These are phyloP conservation scores for Lutraria rhynchaena DNA, from an alignment of 1,140 invertebrate species.

Conservation along the genomic window DNA sequence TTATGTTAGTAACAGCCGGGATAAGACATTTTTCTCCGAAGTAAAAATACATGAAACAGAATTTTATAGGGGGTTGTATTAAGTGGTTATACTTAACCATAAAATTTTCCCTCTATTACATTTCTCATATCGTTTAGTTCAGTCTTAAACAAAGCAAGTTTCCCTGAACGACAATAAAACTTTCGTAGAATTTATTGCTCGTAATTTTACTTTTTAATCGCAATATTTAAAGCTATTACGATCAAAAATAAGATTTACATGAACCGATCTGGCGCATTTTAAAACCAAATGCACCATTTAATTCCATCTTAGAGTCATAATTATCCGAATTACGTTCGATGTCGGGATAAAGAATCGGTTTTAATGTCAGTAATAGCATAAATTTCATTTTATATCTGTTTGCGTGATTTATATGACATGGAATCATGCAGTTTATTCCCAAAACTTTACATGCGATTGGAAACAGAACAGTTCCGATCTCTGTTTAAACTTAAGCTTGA, in stretches of 20 bases:
- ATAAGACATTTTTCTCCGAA: too few relatives aligned
- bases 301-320: constrained; percentile 58
- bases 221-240: constrained; percentile 37
- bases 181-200: constrained; percentile 54
- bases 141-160: neutral
- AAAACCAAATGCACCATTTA: constrained; percentile 59
- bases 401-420: constrained; percentile 41
- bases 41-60: too few relatives aligned
- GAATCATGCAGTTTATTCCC: constrained; percentile 23
- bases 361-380: constrained; percentile 47
- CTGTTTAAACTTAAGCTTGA: too few relatives aligned
- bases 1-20: too few relatives aligned
- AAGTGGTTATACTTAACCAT: too few relatives aligned
- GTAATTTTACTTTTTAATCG: constrained; percentile 57
- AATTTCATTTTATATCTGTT: constrained; percentile 47
- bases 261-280: constrained; percentile 42
- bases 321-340: constrained; percentile 44
- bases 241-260: constrained; percentile 49
- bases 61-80: too few relatives aligned
- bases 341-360: constrained; percentile 24
- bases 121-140: too few relatives aligned
- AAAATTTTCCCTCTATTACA: too few relatives aligned
- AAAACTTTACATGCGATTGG: constrained; percentile 1
- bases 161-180: constrained; percentile 21
- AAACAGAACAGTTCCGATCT: too few relatives aligned